Evolutionary conservation across 2,113 vertebrate genomes (phyloP), one percentile per base, ranked within the genome.

Genomic region (Sarotherodon lohbergeri): DNA sequence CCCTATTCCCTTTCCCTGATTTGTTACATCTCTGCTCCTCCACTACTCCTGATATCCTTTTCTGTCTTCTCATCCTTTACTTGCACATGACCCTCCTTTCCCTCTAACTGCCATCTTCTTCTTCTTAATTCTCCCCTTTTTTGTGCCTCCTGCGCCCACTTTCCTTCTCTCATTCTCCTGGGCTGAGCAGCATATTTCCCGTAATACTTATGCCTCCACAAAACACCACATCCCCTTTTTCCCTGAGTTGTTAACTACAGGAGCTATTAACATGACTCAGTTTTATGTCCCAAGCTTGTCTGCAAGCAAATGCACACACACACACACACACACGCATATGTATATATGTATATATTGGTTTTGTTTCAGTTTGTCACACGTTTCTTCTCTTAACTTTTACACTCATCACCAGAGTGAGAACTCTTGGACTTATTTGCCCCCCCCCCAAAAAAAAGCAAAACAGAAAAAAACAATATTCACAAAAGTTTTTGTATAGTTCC

Each of bases 191-290:
- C 94, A 93, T 84, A 93, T 96, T 96, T 96, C 95, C 94, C 87
- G 94, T 96, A 95, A 96, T 94, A 91, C 94, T 91, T 89, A 55
- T 92, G 79, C 89, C 91, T 94, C 93, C 91, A 85, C 93, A 82
- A 95, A 95, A 95, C 94, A 95, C 95, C 94, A 93, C 93, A 90
- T 93, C 93, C 93, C 91, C 27, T 91, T 94, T 61, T 94, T 94
- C 92, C 93, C 94, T 86, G 81, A 95, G 94, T 95, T 96, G 94
- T 96, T 96, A 96, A 96, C 93, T 95, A 95, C 94, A 88, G 95
- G 86, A 94, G 93, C 94, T 94, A 95, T 97, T 95, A 96, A 95
- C 92, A 93, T 96, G 93, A 92, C 92, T 94, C 87, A 90, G 90
- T 94, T 95, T 95, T 93, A 94, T 95, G 94, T 94, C 94, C 84